Base-by-base conservation (phyloP, 2,888 invertebrate genomes). In the Myopa testacea region DNA sequence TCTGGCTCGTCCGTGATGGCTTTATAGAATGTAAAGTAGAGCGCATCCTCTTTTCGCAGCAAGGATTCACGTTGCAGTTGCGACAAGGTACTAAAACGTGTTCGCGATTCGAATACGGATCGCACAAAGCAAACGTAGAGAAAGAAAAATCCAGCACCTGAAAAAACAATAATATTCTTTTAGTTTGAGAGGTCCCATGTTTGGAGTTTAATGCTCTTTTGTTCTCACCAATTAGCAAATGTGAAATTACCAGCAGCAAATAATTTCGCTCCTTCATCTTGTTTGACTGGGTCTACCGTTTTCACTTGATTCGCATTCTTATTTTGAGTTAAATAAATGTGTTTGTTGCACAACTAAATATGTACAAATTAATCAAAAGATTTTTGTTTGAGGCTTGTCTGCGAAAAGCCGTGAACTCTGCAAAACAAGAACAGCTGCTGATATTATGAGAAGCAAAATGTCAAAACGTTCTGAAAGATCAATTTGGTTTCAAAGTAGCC, bases 11-110 rank as follows among this genome's bases (percentile, higher is more conserved):
- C 93, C 0, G 94, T 93, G 69, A 97, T 90, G 0, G 93, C 94
- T 86, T 97, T 97, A 88, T 94, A 97, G 87, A 95, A 97, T 0
- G 95, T 95, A 87, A 95, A 97, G 86, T 97, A 97, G 84, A 97
- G 92, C 0, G 96, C 96, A 94, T 96, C 95, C 90, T 97, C 97
- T 2, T 96, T 95, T 1, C 95, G 91, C 76, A 97, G 92, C 7
- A 95, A 92, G 91, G 97, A 94, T 90, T 97, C 97, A 68, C 96
- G 90, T 85, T 97, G 96, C 85, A 88, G 79, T 67, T 94, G 93
- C 0, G 96, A 95, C 71, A 97, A 90, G 86, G 95, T 94, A 0
- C 94, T 94, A 90, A 97, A 96, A 88, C 95, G 95, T 8, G 93
- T 91, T 86, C 95, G 94, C 87, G 94, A 94, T 90, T 97, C 97